These are phyloP conservation scores for Drosophila kohkoa DNA, from an alignment of 1,140 invertebrate genomes.

Conservation along the genomic window DNA sequence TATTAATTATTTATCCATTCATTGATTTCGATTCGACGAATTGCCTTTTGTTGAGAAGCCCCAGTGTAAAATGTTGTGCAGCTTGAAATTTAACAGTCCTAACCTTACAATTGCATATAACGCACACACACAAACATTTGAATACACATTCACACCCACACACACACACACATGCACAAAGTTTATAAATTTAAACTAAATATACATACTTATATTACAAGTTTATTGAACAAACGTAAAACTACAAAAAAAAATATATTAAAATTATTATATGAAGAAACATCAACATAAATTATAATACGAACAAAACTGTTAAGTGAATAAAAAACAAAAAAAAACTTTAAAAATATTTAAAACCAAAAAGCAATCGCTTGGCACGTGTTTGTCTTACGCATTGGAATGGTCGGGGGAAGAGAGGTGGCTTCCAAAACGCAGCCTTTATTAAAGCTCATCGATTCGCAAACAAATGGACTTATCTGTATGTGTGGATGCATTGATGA, in stretches of 20 bases:
- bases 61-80: slow-evolving; percentile 72
- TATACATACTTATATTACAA: slow-evolving; percentile 50
- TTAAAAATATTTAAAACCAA: slow-evolving; percentile 49
- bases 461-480: not conserved
- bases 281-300: slow-evolving; percentile 66
- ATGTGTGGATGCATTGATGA: not conserved
- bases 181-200: slow-evolving; percentile 58
- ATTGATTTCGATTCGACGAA: slow-evolving; percentile 27
- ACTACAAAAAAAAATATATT: slow-evolving; percentile 20
- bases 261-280: slow-evolving; percentile 39
- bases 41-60: slow-evolving; percentile 49
- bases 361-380: slow-evolving; percentile 37
- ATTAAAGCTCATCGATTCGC: not conserved
- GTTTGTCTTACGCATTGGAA: slow-evolving; percentile 32
- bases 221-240: slow-evolving; percentile 54
- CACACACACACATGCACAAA: slow-evolving; percentile 36
- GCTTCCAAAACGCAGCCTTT: slow-evolving; percentile 12
- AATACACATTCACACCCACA: slow-evolving; percentile 20
- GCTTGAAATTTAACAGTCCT: slow-evolving; percentile 41
- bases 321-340: slow-evolving; percentile 53
- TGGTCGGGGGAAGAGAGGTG: not conserved
- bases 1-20: slow-evolving; percentile 42
- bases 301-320: slow-evolving; percentile 65
- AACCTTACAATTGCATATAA: slow-evolving; percentile 47
- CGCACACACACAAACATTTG: slow-evolving; percentile 16